Evolutionary conservation across 2,113 vertebrate genomes (phyloP).

Genomic region (Regulus satrapa): DNA sequence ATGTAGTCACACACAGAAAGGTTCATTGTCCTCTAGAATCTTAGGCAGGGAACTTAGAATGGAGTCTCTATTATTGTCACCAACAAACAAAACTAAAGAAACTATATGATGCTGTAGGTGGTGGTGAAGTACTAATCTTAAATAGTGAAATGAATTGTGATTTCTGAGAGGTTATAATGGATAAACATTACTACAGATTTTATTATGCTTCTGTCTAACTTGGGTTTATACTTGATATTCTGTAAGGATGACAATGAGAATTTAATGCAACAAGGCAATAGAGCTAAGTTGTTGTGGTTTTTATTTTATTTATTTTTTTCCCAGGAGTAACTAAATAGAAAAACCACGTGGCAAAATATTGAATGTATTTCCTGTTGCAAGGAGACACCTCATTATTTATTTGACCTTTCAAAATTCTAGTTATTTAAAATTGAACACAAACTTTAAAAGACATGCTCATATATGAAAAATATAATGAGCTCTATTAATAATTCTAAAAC

Average conservation of each 20-base stretch:
- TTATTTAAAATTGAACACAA: slow-evolving; percentile 26
- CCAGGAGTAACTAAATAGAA: not conserved
- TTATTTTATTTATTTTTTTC: too few species aligned
- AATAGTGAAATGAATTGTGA: not conserved
- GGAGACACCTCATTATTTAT: slow-evolving; percentile 25
- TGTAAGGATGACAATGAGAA: not conserved
- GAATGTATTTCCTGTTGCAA: slow-evolving; percentile 7
- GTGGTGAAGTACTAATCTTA: not conserved
- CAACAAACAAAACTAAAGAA: not conserved
- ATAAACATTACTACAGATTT: not conserved
- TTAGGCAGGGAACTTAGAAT: not conserved
- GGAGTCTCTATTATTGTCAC: not conserved
- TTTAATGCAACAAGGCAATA: not conserved
- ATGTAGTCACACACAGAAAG: not conserved
- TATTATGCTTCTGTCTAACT: not conserved
- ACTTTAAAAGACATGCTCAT: not conserved
- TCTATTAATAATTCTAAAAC: not conserved
- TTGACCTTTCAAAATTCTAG: slow-evolving; percentile 43
- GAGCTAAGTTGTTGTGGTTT: too few species aligned
- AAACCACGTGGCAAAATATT: not conserved
- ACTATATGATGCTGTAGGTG: not conserved
- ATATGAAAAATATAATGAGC: slow-evolving; percentile 20
- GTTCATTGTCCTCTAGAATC: not conserved
- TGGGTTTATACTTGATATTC: not conserved
- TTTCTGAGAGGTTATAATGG: not conserved